Conservation (phyloP, 1,140 invertebrate genomes). For the Lepeophtheirus salmonis region DNA sequence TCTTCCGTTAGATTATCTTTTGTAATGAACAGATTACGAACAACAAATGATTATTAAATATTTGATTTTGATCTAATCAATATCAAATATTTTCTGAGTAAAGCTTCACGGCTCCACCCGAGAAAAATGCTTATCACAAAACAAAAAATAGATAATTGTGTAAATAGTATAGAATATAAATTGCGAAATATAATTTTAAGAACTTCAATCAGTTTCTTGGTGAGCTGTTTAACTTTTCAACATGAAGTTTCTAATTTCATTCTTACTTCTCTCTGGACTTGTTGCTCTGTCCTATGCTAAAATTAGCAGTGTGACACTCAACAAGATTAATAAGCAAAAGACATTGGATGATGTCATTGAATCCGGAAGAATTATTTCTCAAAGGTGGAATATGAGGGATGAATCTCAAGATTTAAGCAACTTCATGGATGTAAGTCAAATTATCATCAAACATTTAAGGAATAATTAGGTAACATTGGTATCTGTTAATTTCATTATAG, state of each 20-base stretch:
- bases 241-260: neutral
- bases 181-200: no score
- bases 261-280: neutral
- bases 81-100: no score
- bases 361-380: neutral
- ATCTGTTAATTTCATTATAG: conserved; percentile 25
- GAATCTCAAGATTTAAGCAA: conserved; percentile 19
- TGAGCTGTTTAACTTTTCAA: no score
- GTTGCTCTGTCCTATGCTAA: neutral
- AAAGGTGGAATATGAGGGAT: neutral
- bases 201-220: no score
- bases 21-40: no score
- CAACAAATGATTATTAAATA: no score
- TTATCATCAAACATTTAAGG: neutral
- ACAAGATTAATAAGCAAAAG: neutral
- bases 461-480: neutral
- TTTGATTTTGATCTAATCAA: no score
- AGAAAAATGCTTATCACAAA: no score
- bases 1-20: no score
- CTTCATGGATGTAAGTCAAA: conserved; percentile 22
- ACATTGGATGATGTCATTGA: neutral
- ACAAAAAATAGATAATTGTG: no score
- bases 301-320: neutral
- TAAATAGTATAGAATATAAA: no score
- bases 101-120: no score